Evolutionary conservation across 2,888 invertebrate species (phyloP), one percentile per base, ranked within the genome.

Genomic region (Stratiomys singularior): DNA sequence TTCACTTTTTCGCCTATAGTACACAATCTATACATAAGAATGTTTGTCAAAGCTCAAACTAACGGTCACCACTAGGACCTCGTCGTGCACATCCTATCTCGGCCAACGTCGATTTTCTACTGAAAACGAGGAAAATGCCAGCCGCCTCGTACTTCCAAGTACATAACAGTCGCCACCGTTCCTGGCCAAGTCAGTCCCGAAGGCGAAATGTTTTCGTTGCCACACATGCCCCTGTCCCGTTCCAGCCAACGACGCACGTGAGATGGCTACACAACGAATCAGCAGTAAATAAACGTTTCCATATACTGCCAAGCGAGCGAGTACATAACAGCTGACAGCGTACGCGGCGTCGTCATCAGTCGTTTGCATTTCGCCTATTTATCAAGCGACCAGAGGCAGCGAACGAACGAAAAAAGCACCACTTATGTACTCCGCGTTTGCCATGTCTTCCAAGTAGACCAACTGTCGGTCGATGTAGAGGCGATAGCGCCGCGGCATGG

Each of bases 261-360:
- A 46, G 47, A 69, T 44, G 21, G 25, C 69, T 18, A 15, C 28
- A 47, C 25, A 25, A 4, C 47, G 60, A 69, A 15, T 18, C 13
- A 15, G 15, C 64, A 30, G 18, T 64, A 64, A 64, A 64, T 64
- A 64, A 15, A 7, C 67, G 46, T 11, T 7, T 21, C 18, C 37
- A 21, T 1, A 67, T 9, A 21, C n/a, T 21, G 67, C n/a, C n/a
- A 2, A 21, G 44, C 23, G 15, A 1, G 47, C 47, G 21, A 47
- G 44, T 47, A 69, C 27, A 69, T 69, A 69, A 69, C 69, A 69
- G 69, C 69, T 69, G 69, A 69, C 69, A 69, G 25, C 69, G 25
- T 46, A 47, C 69, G 11, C 67, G 67, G 3, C 69, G 69, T 69
- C 66, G 37, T 66, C 66, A 64, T 64, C 64, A 25, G 58, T 64